These are phyloP conservation scores for Corythornis cristatus DNA, from an alignment of 2,113 vertebrate genomes.

Conservation along the genomic window DNA sequence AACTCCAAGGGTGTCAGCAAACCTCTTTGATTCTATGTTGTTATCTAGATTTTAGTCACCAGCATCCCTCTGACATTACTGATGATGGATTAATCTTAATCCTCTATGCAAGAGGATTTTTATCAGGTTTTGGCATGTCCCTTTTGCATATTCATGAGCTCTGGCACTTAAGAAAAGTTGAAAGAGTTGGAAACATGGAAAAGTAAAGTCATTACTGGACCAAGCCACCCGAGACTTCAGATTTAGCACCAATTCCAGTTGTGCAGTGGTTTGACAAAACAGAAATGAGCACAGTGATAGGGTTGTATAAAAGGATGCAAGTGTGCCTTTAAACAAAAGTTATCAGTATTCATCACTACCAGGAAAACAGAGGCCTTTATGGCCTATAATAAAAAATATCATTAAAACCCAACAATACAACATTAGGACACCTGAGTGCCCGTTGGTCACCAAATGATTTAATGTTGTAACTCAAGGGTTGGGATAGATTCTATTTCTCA, in stretches of 20 bases:
- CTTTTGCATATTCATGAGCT: not conserved
- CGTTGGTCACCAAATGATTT: not conserved
- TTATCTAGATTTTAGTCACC: not conserved
- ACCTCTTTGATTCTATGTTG: not conserved
- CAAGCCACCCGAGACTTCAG: not conserved
- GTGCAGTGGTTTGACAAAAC: not conserved
- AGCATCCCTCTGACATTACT: not conserved
- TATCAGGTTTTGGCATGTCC: not conserved
- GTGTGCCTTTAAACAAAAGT: not conserved
- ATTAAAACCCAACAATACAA: not conserved
- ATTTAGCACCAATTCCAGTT: not conserved
- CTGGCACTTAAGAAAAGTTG: not conserved
- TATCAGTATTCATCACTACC: not conserved
- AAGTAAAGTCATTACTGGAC: not conserved
- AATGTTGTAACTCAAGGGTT: not conserved
- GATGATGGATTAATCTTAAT: not conserved
- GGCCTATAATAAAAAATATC: not conserved
- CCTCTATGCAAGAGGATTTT: not conserved
- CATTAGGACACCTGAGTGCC: not conserved
- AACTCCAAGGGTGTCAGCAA: not conserved
- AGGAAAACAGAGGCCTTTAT: not conserved
- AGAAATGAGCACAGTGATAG: not conserved
- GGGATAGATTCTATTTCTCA: not conserved
- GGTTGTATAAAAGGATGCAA: not conserved
- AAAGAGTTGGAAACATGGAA: not conserved